These are phyloP conservation scores for Rynchops niger DNA, from an alignment of 2,113 vertebrate species.

Conservation along the genomic window DNA sequence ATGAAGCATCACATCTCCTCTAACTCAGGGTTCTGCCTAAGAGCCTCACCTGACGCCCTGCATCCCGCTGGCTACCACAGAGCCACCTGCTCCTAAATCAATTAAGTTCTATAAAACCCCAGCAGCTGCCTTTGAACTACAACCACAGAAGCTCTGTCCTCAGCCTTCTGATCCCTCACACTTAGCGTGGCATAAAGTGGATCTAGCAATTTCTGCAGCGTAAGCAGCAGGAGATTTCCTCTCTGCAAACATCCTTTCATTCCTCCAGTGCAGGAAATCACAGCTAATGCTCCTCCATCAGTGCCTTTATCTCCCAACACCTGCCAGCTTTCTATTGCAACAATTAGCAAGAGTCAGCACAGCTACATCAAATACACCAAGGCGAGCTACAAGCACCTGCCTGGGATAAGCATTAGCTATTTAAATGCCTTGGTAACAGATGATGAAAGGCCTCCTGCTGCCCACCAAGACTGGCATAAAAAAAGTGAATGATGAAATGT, in stretches of 20 bases:
- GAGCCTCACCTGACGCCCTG: not conserved
- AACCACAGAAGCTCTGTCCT: not conserved
- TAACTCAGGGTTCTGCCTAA: not conserved
- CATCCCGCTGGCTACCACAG: not conserved
- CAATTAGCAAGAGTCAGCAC: not conserved
- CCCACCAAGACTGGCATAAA: not conserved
- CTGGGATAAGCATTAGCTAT: not conserved
- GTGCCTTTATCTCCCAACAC: not conserved
- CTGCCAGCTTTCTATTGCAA: not conserved
- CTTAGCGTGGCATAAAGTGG: not conserved
- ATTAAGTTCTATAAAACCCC: not conserved
- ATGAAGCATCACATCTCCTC: not conserved
- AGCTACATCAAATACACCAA: not conserved
- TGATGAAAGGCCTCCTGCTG: not conserved
- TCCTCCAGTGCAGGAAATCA: not conserved
- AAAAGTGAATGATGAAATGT: rapidly evolving
- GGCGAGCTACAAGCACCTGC: not conserved
- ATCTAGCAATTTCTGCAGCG: not conserved
- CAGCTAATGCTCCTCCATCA: not conserved
- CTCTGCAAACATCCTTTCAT: not conserved
- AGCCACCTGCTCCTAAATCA: not conserved
- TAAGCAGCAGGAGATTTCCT: not conserved
- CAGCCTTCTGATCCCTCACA: not conserved
- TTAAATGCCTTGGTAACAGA: not conserved
- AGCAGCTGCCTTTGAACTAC: not conserved